These are phyloP conservation scores for Lindbergichthys nudifrons DNA, from an alignment of 2,797 vertebrate genomes.

Conservation along the genomic window DNA sequence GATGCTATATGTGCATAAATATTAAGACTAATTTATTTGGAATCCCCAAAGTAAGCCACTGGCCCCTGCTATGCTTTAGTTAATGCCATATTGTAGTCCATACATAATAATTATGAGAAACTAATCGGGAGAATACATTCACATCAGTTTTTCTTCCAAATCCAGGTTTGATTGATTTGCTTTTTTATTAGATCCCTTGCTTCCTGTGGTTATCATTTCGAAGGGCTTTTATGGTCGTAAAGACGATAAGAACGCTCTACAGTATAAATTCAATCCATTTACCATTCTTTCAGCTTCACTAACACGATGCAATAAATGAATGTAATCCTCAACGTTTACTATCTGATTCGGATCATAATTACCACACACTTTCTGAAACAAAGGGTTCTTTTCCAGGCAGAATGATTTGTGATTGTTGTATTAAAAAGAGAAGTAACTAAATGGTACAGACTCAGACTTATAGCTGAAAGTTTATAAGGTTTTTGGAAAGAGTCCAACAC, in stretches of 20 bases:
- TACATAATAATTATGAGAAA: too few species aligned
- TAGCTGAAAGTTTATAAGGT: slow-evolving; percentile 31
- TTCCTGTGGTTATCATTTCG: too few species aligned
- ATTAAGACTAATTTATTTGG: not conserved
- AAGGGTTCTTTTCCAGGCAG: not conserved
- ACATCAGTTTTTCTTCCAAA: too few species aligned
- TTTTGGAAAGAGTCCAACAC: slow-evolving; percentile 50
- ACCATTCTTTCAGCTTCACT: not conserved
- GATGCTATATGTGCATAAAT: slow-evolving; percentile 1
- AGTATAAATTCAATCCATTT: too few species aligned
- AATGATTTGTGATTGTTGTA: slow-evolving; percentile 27
- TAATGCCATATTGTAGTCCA: not conserved
- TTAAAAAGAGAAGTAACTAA: slow-evolving; percentile 24
- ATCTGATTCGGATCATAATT: slow-evolving; percentile 23
- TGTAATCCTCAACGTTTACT: slow-evolving; percentile 14
- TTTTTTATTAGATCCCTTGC: too few species aligned
- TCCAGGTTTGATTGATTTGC: too few species aligned
- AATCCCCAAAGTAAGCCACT: not conserved
- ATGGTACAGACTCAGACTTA: slow-evolving; percentile 1
- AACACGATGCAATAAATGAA: slow-evolving; percentile 9
- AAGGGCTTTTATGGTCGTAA: too few species aligned
- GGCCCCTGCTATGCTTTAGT: not conserved
- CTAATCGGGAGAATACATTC: too few species aligned
- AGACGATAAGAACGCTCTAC: too few species aligned
- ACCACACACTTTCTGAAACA: slow-evolving; percentile 29